A percentile compares a stretch with the other conserved stretches of the same genome.
Conservation (phyloP, 2,797 vertebrate species). For the Microcaecilia unicolor region DNA sequence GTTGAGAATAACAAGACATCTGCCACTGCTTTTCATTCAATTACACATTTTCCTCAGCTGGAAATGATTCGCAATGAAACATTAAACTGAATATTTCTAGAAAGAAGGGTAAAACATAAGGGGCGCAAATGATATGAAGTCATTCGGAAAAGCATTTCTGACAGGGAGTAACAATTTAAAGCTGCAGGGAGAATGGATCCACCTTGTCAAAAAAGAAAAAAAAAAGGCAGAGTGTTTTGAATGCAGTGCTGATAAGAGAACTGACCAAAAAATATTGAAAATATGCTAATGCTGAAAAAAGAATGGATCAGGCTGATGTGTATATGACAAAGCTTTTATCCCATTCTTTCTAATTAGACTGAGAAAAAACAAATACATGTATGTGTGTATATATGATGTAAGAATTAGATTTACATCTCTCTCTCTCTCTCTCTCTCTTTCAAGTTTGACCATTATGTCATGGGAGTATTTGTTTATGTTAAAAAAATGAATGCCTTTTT, state of each 20-base stretch:
- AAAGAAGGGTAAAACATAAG: constrained; percentile 30
- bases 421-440: no score
- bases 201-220: constrained; percentile 31
- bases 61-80: constrained; percentile 43
- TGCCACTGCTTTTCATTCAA: constrained; percentile 31
- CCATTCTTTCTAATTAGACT: no score
- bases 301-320: constrained; percentile 27
- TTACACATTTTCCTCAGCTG: constrained; percentile 34
- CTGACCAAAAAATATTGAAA: constrained; percentile 25
- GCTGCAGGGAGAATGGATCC: constrained; percentile 16
- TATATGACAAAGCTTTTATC: constrained; percentile 15
- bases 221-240: constrained; percentile 20
- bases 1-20: constrained; percentile 19
- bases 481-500: no score
- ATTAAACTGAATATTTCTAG: constrained; percentile 39
- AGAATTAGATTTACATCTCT: no score
- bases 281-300: constrained; percentile 27
- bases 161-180: constrained; percentile 36
- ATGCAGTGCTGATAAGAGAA: constrained; percentile 11
- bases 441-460: no score
- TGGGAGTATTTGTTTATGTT: no score
- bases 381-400: no score
- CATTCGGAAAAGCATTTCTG: constrained; percentile 34
- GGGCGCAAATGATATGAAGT: constrained; percentile 37
- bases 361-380: no score